Conservation (phyloP, 1,140 invertebrate genomes). For the Aphelenchoides fujianensis region DNA sequence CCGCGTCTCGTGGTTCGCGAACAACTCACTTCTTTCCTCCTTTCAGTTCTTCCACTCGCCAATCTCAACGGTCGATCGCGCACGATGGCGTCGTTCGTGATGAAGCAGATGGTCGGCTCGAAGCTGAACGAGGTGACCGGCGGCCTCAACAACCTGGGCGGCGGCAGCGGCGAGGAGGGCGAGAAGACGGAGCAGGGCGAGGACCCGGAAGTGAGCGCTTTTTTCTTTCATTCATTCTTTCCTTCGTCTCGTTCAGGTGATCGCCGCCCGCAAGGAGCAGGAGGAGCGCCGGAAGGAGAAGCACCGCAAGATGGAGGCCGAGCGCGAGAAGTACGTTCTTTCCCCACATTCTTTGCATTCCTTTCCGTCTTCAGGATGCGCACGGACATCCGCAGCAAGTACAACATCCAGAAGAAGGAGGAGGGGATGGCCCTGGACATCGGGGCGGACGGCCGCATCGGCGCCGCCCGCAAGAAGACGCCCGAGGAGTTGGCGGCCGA, state of each 20-base stretch:
- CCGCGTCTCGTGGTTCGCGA: background rate
- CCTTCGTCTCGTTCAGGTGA: slow-evolving; percentile 33
- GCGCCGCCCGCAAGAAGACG: slow-evolving; percentile 52
- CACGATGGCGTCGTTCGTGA: slow-evolving; percentile 20
- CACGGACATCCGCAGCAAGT: slow-evolving; percentile 92
- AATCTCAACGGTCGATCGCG: background rate
- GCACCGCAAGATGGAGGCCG: slow-evolving; percentile 89
- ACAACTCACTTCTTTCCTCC: too few relatives aligned
- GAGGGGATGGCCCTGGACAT: slow-evolving; percentile 34
- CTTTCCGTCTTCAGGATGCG: too few relatives aligned
- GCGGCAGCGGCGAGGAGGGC: slow-evolving; percentile 48
- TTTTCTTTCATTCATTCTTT: slow-evolving; percentile 4
- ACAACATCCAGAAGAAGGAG: slow-evolving; percentile 61
- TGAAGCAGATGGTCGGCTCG: slow-evolving; percentile 53
- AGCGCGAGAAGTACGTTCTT: slow-evolving; percentile 93
- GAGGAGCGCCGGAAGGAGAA: slow-evolving; percentile 67
- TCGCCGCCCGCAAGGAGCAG: slow-evolving; percentile 66
- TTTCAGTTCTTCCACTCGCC: background rate
- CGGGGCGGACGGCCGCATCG: slow-evolving; percentile 58
- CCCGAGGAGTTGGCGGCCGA: slow-evolving; percentile 59
- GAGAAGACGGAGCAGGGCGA: slow-evolving; percentile 50
- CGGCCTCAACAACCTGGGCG: slow-evolving; percentile 51
- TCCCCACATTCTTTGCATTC: too few relatives aligned
- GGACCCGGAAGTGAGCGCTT: slow-evolving; percentile 57
- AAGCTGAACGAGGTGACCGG: slow-evolving; percentile 57